Conservation (phyloP, 2,888 invertebrate genomes). For the Seladonia tumulorum region DNA sequence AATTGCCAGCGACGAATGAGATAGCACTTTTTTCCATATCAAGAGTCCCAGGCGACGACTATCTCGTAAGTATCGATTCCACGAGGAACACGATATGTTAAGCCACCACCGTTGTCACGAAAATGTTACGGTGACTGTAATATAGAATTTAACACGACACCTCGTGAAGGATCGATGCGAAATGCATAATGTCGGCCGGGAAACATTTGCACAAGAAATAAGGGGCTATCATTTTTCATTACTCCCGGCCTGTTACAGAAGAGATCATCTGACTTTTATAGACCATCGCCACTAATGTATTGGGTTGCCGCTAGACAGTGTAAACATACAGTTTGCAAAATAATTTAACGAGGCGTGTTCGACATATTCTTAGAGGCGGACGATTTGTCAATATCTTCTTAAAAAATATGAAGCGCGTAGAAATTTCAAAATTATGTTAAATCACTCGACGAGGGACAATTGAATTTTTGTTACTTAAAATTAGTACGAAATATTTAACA, state of each 20-base stretch:
- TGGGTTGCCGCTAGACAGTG: background rate
- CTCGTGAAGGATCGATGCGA: slow-evolving; percentile 1
- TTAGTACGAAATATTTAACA: background rate
- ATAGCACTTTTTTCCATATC: background rate
- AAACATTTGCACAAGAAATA: slow-evolving; percentile 13
- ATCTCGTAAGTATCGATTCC: slow-evolving; percentile 2
- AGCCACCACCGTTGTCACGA: background rate
- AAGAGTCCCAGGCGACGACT: background rate
- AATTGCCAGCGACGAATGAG: background rate
- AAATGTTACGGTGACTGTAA: slow-evolving; percentile 12
- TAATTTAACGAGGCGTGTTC: background rate
- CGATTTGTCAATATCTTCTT: background rate
- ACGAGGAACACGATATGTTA: slow-evolving; percentile 12
- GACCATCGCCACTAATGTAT: slow-evolving; percentile 1
- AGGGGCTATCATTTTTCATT: slow-evolving; percentile 20
- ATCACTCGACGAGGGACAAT: background rate
- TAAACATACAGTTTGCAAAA: background rate
- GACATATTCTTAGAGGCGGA: background rate
- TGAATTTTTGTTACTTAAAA: background rate
- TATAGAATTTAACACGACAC: slow-evolving; percentile 15
- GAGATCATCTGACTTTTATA: slow-evolving; percentile 7
- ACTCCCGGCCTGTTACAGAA: background rate
- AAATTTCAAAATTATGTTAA: background rate
- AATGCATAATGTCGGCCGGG: background rate
- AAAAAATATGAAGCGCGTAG: background rate